Evolutionary conservation across 2,797 vertebrate species (phyloP).

Genomic region (Clamator glandarius): DNA sequence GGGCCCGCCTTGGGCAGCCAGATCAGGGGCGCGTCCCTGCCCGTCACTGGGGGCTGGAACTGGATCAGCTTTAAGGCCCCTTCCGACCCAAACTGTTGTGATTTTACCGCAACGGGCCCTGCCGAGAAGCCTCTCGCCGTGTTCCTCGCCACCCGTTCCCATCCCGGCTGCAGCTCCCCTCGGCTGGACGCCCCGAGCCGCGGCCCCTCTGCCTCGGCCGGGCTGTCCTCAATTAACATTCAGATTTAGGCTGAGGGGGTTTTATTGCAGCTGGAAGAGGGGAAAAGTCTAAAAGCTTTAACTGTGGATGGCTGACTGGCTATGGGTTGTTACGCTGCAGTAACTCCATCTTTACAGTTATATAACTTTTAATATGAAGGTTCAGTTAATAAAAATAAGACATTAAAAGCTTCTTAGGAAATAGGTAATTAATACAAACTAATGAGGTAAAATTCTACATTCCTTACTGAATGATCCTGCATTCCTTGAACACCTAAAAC

Average conservation of each 20-base stretch:
- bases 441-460: conserved; percentile 31
- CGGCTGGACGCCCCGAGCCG: no score
- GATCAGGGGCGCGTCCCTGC: no score
- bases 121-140: no score
- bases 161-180: no score
- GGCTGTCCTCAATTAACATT: neutral
- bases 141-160: no score
- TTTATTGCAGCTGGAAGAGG: neutral
- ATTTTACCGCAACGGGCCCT: no score
- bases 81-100: no score
- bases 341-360: neutral
- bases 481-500: conserved; percentile 46
- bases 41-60: no score
- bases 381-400: conserved; percentile 4
- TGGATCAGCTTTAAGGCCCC: no score
- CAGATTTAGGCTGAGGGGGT: neutral
- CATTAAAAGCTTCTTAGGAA: conserved; percentile 40
- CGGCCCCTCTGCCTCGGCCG: no score
- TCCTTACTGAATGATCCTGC: conserved; percentile 6
- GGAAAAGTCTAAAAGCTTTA: neutral
- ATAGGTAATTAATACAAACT: conserved; percentile 38
- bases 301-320: neutral
- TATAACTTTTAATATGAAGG: neutral
- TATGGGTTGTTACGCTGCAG: neutral
- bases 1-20: no score